Evolutionary conservation across 2,797 vertebrate species (phyloP), one percentile per base, ranked within the genome.

Genomic region (Heterohyrax brucei): DNA sequence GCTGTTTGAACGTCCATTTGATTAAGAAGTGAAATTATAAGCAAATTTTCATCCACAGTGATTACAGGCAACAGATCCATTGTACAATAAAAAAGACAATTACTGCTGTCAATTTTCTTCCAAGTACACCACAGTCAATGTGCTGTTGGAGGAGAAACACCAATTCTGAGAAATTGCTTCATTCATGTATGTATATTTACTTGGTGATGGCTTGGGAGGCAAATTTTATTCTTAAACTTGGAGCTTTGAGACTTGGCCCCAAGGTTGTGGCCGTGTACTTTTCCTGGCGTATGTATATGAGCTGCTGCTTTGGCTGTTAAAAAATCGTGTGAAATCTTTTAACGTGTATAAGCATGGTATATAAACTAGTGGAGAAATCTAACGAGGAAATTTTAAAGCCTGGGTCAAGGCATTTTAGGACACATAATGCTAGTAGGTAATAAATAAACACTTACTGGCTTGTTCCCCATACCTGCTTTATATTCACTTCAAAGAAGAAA

Each of bases 11-110:
- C 4, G 2, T 90, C 83, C 93, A 84, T 92, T 95, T 98, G 87
- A 98, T 97, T 97, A 97, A 97, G 95, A 97, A 97, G 93, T 92
- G 79, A 97, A 96, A 96, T 97, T 95, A 97, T 61, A 93, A 97
- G 39, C 85, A 93, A 53, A 92, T 96, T 96, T 97, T 94, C 10
- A 0, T 92, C 83, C 79, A 62, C 62, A 80, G 56, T 97, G 93
- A 97, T 96, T 97, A 96, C 39, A 92, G 90, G 89, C 84, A 97
- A 97, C 81, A 97, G 90, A 96, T 93, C 76, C 87, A 77, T 26
- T 89, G 50, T 96, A 90, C 93, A 96, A 97, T 95, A 95, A 86
- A 85, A 95, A 92, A 94, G 92, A 89, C 96, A 95, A 93, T 97
- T 89, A 79, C 96, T 91, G 13, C 96, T 91, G 13, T 94, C 87